Evolutionary conservation across 1,140 invertebrate genomes (phyloP), one percentile per base, ranked within the genome.

Genomic region (Meloidogyne hapla): DNA sequence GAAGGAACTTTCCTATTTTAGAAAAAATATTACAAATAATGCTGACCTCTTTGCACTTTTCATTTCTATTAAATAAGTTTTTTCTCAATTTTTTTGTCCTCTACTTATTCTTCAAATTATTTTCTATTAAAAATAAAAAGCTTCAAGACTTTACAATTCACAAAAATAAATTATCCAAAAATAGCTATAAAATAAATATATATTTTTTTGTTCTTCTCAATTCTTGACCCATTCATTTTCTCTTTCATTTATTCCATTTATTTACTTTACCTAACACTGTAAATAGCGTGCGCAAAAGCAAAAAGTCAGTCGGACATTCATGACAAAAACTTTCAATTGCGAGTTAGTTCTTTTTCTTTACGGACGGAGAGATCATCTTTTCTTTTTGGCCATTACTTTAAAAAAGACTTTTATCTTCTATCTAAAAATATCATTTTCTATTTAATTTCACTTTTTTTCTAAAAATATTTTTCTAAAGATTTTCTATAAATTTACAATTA

Each of bases 111-210:
- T 33, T 33, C 33, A 33, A 33, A 33, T 33, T 33, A 33, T 33
- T 66, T 66, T 66, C 18, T 66, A 66, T 15, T 38, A n/a, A 48
- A 9, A 67, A 64, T 15, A 21, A 70, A 45, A 64, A 25, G 38
- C 33, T 70, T 56, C 40, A 70, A 48, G 26, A 70, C 33, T 26
- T 66, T 33, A 6, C 33, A 33, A 33, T n/a, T n/a, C n/a, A 65
- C 13, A 64, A 65, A 26, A 63, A 63, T 21, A 64, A 64, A 66
- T 18, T 18, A 66, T 66, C 65, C 38, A 26, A 40, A 66, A 66
- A 66, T 33, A 66, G 65, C 18, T 12, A 8, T 25, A n/a, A n/a
- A n/a, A n/a, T n/a, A n/a, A n/a, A n/a, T n/a, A 13, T 26, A 9
- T 64, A 6, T 64, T 64, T 5, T 26, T 65, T 21, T 65, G n/a